A percentile compares a stretch with the other conserved stretches of the same genome.
Conservation (phyloP, 2,113 vertebrate species). For the Thamnophis sirtalis region DNA sequence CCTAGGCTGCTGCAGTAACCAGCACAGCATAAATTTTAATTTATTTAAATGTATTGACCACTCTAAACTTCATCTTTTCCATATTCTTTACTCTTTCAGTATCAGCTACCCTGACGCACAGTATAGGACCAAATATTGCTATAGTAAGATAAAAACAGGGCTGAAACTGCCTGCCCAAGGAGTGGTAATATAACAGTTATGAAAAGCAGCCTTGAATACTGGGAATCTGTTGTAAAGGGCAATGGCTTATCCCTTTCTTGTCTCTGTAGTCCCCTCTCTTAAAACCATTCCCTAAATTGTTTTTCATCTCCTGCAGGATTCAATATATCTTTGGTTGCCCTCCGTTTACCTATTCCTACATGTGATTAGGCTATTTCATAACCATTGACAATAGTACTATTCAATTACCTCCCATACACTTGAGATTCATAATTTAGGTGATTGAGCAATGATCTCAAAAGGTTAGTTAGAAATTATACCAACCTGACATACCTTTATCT, state of each 20-base stretch:
- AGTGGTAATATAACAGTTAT: no score
- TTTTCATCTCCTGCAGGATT: not conserved
- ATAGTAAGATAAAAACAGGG: not conserved
- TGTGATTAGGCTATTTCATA: not conserved
- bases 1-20: not conserved
- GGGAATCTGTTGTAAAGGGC: not conserved
- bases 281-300: not conserved
- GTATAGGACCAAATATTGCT: not conserved
- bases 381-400: slow-evolving; percentile 17
- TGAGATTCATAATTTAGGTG: slow-evolving; percentile 52
- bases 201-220: not conserved
- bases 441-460: slow-evolving; percentile 52
- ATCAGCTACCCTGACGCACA: not conserved
- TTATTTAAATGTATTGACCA: not conserved
- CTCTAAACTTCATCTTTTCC: not conserved
- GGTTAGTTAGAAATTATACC: slow-evolving; percentile 60
- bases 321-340: not conserved
- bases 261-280: not conserved
- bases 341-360: accelerated
- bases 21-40: not conserved
- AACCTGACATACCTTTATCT: slow-evolving; percentile 57
- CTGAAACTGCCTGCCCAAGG: not conserved
- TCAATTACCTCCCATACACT: slow-evolving; percentile 57
- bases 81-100: not conserved
- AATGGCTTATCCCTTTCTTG: not conserved